A percentile compares a stretch with the other conserved stretches of the same genome.
Evolutionary conservation across 2,797 vertebrate species (phyloP).

Genomic region (Leuciscus waleckii): DNA sequence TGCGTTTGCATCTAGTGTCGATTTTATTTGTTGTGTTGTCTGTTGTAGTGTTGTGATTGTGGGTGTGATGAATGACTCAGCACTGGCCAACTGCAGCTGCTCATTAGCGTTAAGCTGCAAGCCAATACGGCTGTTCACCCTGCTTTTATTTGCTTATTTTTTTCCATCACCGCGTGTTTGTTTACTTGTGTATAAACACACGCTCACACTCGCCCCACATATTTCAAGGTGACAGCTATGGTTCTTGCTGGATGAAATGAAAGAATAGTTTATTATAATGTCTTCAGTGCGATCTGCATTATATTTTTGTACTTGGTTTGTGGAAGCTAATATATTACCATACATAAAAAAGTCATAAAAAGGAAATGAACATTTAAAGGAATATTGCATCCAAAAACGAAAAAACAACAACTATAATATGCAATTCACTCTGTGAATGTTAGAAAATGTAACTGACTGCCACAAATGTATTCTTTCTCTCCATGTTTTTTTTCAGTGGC

Average conservation of each 20-base stretch:
- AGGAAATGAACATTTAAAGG: background rate
- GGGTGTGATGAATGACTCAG: conserved; percentile 5
- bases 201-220: background rate
- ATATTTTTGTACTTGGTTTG: background rate
- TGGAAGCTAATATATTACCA: background rate
- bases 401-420: background rate
- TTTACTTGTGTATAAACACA: conserved; percentile 4
- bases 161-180: conserved; percentile 7
- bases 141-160: conserved; percentile 43
- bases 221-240: conserved; percentile 19
- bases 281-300: background rate
- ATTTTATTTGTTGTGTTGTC: conserved; percentile 12
- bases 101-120: conserved; percentile 14
- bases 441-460: background rate
- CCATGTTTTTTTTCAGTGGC: conserved; percentile 74
- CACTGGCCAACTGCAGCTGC: conserved; percentile 34
- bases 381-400: no score
- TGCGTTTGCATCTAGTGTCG: background rate
- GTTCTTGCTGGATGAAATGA: conserved; percentile 7
- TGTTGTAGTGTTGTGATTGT: conserved; percentile 13
- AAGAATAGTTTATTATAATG: conserved; percentile 3
- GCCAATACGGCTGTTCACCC: conserved; percentile 1
- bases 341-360: background rate
- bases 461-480: background rate
- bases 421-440: background rate